Percentiles rank a stretch among this genome's conserved stretches.
phyloP scores from a whole-genome alignment of 2,888 invertebrate species.

The Lymantria monacha region DNA sequence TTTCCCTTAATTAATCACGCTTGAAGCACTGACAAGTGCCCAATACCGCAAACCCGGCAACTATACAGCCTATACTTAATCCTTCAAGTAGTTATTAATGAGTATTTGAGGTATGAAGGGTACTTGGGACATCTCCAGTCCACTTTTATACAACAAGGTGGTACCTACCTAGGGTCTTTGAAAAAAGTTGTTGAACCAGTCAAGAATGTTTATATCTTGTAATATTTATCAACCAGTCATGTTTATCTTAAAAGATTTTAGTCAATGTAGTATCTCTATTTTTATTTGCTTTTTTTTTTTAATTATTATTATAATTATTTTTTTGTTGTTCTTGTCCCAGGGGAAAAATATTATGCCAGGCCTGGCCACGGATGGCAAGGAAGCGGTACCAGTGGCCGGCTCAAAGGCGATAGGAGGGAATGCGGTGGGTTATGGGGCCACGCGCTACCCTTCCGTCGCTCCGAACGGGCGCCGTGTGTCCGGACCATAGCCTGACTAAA shows the following conservation, averaged over 20 bases:
- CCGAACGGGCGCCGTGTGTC: too few species aligned
- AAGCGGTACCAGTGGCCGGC: too few species aligned
- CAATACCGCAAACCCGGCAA: slow-evolving; percentile 14
- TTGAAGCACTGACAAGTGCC: not conserved
- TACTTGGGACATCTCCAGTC: slow-evolving; percentile 7
- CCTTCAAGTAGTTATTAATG: slow-evolving; percentile 25
- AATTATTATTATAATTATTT: too few species aligned
- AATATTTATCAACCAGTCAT: not conserved
- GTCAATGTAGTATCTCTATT: too few species aligned
- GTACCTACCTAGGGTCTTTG: slow-evolving; percentile 8
- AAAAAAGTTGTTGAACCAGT: not conserved
- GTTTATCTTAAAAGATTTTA: not conserved
- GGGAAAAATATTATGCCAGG: too few species aligned
- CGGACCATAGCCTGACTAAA: too few species aligned
- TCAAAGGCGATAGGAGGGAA: too few species aligned
- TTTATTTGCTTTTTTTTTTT: too few species aligned
- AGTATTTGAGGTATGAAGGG: slow-evolving; percentile 25
- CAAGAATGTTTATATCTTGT: slow-evolving; percentile 1
- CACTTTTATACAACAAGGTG: slow-evolving; percentile 9
- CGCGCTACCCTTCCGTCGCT: too few species aligned
- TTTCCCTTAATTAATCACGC: slow-evolving; percentile 11
- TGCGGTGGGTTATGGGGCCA: too few species aligned
- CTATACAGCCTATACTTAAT: slow-evolving; percentile 20
- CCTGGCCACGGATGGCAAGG: too few species aligned
- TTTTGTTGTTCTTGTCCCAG: too few species aligned